These are phyloP conservation scores for Ceratothoa steindachneri DNA, from an alignment of 2,888 invertebrate species.

Conservation along the genomic window DNA sequence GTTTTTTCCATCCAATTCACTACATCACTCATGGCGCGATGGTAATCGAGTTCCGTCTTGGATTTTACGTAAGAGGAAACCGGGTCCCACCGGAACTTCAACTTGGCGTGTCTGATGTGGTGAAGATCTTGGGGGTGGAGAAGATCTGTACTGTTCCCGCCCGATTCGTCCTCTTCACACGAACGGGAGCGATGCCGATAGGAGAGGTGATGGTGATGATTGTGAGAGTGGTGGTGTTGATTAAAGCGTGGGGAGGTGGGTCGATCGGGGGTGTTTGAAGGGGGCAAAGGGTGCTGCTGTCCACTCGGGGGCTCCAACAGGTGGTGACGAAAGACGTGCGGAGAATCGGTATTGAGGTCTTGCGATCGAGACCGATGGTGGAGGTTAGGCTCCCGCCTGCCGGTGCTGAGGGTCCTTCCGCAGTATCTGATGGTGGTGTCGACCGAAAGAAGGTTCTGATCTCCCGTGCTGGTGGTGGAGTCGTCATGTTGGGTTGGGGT, in stretches of 20 bases:
- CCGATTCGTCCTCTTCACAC: constrained; percentile 50
- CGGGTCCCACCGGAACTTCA: constrained; percentile 48
- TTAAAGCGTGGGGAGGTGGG: constrained; percentile 41
- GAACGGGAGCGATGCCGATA: constrained; percentile 47
- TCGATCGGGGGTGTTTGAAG: constrained; percentile 50
- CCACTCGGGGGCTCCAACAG: constrained; percentile 49
- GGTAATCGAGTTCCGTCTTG: constrained; percentile 61
- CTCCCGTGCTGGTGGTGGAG: constrained; percentile 24
- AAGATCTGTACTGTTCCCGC: constrained; percentile 49
- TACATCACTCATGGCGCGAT: constrained; percentile 61
- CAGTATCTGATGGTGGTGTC: no score
- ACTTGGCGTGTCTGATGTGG: not conserved
- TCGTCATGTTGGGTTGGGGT: not conserved
- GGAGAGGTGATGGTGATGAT: constrained; percentile 25
- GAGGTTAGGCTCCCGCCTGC: constrained; percentile 49
- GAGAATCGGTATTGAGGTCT: constrained; percentile 52
- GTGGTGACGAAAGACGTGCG: constrained; percentile 52
- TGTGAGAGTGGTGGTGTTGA: constrained; percentile 26
- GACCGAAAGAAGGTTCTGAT: constrained; percentile 39
- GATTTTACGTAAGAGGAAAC: constrained; percentile 60
- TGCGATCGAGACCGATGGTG: constrained; percentile 56
- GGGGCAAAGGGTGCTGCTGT: constrained; percentile 37
- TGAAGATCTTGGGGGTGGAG: constrained; percentile 34
- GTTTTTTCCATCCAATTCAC: constrained; percentile 57
- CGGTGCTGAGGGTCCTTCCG: constrained; percentile 43